These are phyloP conservation scores for Strigamia maritima DNA, from an alignment of 2,888 invertebrate genomes.

Conservation along the genomic window DNA sequence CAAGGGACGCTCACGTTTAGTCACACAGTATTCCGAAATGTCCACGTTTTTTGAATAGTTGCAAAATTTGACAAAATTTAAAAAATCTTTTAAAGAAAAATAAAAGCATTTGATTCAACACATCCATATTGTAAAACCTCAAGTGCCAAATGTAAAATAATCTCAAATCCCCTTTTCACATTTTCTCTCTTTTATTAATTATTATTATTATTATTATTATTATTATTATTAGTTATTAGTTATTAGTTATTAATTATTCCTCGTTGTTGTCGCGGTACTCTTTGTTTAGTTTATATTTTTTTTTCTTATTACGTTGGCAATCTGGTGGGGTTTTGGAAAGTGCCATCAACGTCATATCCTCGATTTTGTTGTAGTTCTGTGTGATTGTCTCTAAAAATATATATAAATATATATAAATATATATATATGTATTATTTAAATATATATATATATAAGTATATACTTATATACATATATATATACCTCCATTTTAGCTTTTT, in stretches of 20 bases:
- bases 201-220: too few species aligned
- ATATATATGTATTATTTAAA: too few species aligned
- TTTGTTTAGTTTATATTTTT: too few species aligned
- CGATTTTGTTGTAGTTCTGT: too few species aligned
- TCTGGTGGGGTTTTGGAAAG: neutral
- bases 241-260: too few species aligned
- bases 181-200: neutral
- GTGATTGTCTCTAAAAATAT: neutral
- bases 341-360: neutral
- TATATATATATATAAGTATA: too few species aligned
- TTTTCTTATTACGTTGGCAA: too few species aligned
- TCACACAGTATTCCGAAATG: neutral
- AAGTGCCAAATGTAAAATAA: slow-evolving; percentile 37
- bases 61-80: neutral
- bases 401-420: neutral
- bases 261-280: too few species aligned
- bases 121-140: slow-evolving; percentile 38
- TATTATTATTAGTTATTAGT: too few species aligned
- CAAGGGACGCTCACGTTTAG: slow-evolving; percentile 5
- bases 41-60: neutral
- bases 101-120: neutral
- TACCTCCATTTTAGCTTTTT: neutral
- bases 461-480: neutral
- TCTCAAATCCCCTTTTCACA: neutral
- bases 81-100: neutral